Evolutionary conservation across 2,888 invertebrate species (phyloP).

Genomic region (Geotrupes spiniger): DNA sequence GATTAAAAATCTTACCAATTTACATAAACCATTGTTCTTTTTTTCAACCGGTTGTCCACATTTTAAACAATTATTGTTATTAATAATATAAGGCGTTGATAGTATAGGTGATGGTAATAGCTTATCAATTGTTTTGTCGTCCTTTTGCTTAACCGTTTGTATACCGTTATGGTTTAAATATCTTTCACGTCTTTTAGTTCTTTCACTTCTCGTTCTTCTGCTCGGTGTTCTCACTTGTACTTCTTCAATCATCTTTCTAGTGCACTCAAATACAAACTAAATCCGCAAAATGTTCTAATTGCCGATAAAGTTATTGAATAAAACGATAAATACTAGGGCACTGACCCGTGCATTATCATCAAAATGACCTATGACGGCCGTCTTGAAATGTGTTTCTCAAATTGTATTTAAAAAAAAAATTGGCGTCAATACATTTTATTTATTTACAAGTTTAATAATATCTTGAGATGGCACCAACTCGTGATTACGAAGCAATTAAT

Average conservation of each 20-base stretch:
- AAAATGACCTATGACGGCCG: slow-evolving; percentile 24
- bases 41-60: slow-evolving; percentile 14
- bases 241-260: slow-evolving; percentile 38
- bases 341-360: slow-evolving; percentile 29
- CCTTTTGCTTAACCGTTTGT: slow-evolving; percentile 23
- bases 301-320: slow-evolving; percentile 1
- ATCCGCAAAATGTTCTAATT: background rate
- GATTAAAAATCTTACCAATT: slow-evolving; percentile 8
- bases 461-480: slow-evolving; percentile 9
- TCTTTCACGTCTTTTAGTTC: slow-evolving; percentile 42
- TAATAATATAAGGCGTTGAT: slow-evolving; percentile 11
- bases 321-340: slow-evolving; percentile 16
- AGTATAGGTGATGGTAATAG: background rate
- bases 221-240: slow-evolving; percentile 34
- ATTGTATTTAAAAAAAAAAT: slow-evolving; percentile 14
- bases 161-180: slow-evolving; percentile 35
- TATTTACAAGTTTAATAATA: background rate
- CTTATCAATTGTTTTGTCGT: slow-evolving; percentile 7
- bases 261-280: slow-evolving; percentile 8
- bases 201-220: slow-evolving; percentile 42
- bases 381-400: background rate
- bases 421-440: slow-evolving; percentile 6
- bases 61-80: slow-evolving; percentile 22
- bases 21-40: slow-evolving; percentile 2
- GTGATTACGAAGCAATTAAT: background rate